These are phyloP conservation scores for Hyles vespertilio DNA, from an alignment of 1,140 invertebrate species.

Conservation along the genomic window DNA sequence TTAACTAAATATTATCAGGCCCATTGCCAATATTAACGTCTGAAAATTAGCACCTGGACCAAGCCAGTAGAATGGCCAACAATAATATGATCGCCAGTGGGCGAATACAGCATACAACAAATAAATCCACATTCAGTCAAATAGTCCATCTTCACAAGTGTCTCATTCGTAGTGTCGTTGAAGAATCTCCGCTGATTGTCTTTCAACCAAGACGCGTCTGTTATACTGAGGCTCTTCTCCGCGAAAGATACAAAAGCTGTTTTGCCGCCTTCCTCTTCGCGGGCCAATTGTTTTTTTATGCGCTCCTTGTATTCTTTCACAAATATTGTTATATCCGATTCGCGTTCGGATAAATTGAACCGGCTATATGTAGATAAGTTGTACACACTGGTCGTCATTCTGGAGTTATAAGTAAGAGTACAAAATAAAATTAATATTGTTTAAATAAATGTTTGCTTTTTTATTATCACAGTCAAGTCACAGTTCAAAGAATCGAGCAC, in stretches of 20 bases:
- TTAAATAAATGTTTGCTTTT: too few species aligned
- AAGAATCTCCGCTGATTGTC: conserved; percentile 54
- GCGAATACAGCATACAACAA: conserved; percentile 44
- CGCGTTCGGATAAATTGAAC: conserved; percentile 42
- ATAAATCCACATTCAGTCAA: conserved; percentile 53
- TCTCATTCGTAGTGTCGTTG: conserved; percentile 45
- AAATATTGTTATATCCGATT: conserved; percentile 48
- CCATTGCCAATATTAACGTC: conserved; percentile 1
- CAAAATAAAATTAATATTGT: too few species aligned
- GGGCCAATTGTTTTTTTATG: conserved; percentile 34
- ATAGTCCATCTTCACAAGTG: conserved; percentile 33
- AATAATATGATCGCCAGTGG: conserved; percentile 46
- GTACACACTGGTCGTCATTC: conserved; percentile 33
- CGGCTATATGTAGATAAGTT: conserved; percentile 40
- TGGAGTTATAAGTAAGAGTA: neutral
- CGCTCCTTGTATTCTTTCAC: conserved; percentile 49
- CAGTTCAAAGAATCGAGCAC: too few species aligned
- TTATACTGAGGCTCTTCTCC: conserved; percentile 30
- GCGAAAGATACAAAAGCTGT: conserved; percentile 49
- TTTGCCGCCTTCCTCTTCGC: conserved; percentile 27
- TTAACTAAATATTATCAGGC: neutral
- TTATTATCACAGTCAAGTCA: too few species aligned
- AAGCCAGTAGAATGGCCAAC: conserved; percentile 56
- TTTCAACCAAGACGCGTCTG: conserved; percentile 39
- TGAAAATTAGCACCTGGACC: conserved; percentile 45